Conservation (phyloP, 2,797 vertebrate genomes). For the Pangasius mekongensis region DNA sequence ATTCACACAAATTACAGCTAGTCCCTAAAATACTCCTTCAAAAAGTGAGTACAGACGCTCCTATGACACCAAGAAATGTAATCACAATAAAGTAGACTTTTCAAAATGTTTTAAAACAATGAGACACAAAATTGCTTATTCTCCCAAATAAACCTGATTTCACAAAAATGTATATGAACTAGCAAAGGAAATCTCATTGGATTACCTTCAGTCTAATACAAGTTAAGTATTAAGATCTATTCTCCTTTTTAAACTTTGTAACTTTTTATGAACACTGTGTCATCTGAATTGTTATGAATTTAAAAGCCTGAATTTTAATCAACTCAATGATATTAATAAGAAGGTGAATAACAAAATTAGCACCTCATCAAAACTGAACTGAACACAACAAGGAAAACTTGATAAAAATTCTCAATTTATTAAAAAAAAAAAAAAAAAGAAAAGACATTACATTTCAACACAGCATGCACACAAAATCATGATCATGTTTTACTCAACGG, state of each 20-base stretch:
- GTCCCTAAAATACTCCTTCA: not conserved
- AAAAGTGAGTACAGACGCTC: not conserved
- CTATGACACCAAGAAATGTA: not conserved
- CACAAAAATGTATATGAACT: not conserved
- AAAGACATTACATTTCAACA: not conserved
- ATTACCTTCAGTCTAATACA: not conserved
- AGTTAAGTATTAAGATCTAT: not conserved
- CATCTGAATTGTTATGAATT: not conserved
- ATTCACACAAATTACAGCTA: not conserved
- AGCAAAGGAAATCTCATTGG: not conserved
- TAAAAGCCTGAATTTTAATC: not conserved
- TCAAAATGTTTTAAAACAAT: not conserved
- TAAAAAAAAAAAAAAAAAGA: not conserved
- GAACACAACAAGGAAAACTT: not conserved
- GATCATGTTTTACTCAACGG: conserved; percentile 13
- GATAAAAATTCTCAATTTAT: not conserved
- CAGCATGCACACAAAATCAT: not conserved
- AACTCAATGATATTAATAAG: not conserved
- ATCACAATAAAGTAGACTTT: not conserved
- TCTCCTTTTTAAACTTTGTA: not conserved
- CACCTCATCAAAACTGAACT: not conserved
- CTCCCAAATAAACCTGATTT: not conserved
- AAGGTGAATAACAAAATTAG: not conserved
- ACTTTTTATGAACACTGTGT: not conserved
- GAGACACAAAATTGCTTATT: not conserved